Percentiles rank a stretch among this genome's conserved stretches.
Evolutionary conservation across 2,888 invertebrate species (phyloP).

Genomic region (Sphaerophoria rueppellii): DNA sequence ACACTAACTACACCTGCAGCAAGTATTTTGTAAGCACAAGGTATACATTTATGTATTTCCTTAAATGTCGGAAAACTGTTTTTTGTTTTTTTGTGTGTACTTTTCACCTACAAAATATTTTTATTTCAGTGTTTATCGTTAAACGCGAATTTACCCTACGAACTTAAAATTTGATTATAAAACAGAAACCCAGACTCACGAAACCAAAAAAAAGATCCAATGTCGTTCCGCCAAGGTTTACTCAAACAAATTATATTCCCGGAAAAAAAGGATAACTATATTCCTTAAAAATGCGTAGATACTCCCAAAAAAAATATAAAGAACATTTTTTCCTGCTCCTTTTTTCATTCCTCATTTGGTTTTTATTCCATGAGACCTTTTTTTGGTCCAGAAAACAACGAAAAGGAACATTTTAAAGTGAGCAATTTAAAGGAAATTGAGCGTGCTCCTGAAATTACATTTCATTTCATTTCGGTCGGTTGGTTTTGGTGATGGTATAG

Average conservation of each 20-base stretch:
- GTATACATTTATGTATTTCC: no score
- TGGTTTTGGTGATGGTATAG: constrained; percentile 35
- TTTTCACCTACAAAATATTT: no score
- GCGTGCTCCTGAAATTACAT: constrained; percentile 67
- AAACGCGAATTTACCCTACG: constrained; percentile 44
- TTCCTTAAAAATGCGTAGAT: constrained; percentile 51
- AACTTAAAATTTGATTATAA: constrained; percentile 54
- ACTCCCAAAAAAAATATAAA: constrained; percentile 10
- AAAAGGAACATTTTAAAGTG: constrained; percentile 67
- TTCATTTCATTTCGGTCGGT: constrained; percentile 46
- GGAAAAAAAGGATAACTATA: constrained; percentile 69
- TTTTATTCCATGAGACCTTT: constrained; percentile 55
- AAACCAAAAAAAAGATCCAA: constrained; percentile 19
- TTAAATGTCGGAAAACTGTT: no score
- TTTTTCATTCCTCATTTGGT: constrained; percentile 65
- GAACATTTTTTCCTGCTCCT: constrained; percentile 23
- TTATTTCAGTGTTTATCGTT: neutral
- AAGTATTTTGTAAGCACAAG: no score
- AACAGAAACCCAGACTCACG: constrained; percentile 32
- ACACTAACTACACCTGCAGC: no score
- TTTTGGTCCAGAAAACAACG: constrained; percentile 24
- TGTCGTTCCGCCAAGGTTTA: constrained; percentile 55
- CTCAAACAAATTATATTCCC: constrained; percentile 65
- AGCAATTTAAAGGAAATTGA: constrained; percentile 70
- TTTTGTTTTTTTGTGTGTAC: no score